A percentile compares a stretch with the other conserved stretches of the same genome.
phyloP scores from a whole-genome alignment of 1,140 invertebrate species.

The Grapholita molesta region DNA sequence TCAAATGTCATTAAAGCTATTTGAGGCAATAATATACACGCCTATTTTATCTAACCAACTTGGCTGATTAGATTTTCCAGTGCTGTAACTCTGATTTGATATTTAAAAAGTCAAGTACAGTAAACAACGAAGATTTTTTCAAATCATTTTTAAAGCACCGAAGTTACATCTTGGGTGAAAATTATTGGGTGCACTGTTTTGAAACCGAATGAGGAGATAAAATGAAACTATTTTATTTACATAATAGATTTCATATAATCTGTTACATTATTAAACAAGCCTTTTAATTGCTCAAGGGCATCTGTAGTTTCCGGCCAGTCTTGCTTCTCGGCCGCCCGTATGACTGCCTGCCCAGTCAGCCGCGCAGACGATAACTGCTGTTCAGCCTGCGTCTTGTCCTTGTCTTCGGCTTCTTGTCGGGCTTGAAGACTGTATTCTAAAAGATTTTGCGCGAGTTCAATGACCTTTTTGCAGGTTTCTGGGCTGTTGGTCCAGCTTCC shows the following conservation, averaged over 20 bases:
- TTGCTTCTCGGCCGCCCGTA: constrained; percentile 75
- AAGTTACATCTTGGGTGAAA: background rate
- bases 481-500: constrained; percentile 80
- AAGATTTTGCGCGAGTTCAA: constrained; percentile 51
- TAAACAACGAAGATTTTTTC: background rate
- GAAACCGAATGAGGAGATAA: too few relatives aligned
- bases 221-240: constrained; percentile 33
- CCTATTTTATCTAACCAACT: background rate
- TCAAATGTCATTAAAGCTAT: background rate
- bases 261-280: constrained; percentile 55
- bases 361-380: constrained; percentile 81
- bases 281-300: constrained; percentile 43
- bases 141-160: background rate
- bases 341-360: constrained; percentile 78
- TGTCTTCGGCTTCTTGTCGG: constrained; percentile 51
- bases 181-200: background rate
- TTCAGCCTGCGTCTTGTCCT: constrained; percentile 81
- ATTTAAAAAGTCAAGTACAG: background rate
- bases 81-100: background rate
- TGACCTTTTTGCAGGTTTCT: constrained; percentile 70
- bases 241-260: constrained; percentile 70
- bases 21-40: background rate
- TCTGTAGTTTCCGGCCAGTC: constrained; percentile 62
- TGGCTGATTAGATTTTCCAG: background rate
- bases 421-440: constrained; percentile 61